phyloP scores from a whole-genome alignment of 1,140 invertebrate species.

The Temnothorax nylanderi region DNA sequence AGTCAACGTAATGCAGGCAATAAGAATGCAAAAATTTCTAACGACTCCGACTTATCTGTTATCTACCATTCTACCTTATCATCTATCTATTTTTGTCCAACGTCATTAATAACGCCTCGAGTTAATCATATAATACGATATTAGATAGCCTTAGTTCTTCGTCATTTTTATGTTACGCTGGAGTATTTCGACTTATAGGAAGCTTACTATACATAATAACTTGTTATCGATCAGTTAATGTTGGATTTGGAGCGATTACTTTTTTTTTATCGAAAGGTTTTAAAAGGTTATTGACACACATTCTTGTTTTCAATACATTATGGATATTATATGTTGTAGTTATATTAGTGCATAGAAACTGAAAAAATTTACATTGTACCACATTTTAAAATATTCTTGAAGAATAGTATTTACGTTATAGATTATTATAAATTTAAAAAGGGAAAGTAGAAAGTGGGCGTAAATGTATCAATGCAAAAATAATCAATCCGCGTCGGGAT shows the following conservation, averaged over 20 bases:
- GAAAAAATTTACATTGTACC: background rate
- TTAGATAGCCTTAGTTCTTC: background rate
- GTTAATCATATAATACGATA: slow-evolving; percentile 22
- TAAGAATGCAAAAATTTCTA: slow-evolving; percentile 12
- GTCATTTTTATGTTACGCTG: background rate
- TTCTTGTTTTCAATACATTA: background rate
- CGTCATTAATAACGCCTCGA: background rate
- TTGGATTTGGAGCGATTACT: background rate
- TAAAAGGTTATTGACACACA: background rate
- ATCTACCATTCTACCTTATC: slow-evolving; percentile 22
- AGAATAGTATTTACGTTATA: background rate
- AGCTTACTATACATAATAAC: background rate
- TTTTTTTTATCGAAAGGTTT: slow-evolving; percentile 12
- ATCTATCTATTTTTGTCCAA: slow-evolving; percentile 21
- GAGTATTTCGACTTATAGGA: background rate
- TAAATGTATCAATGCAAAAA: background rate
- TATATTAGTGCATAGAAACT: background rate
- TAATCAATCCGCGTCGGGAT: slow-evolving; percentile 7
- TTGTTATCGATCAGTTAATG: background rate
- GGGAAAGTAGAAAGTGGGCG: background rate
- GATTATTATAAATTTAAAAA: background rate
- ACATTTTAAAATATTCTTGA: background rate
- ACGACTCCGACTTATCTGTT: slow-evolving; percentile 24
- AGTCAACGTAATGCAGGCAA: slow-evolving; percentile 18
- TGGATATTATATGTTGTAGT: background rate